These are phyloP conservation scores for Desmodus rotundus DNA, from an alignment of 2,113 vertebrate genomes.

Conservation along the genomic window DNA sequence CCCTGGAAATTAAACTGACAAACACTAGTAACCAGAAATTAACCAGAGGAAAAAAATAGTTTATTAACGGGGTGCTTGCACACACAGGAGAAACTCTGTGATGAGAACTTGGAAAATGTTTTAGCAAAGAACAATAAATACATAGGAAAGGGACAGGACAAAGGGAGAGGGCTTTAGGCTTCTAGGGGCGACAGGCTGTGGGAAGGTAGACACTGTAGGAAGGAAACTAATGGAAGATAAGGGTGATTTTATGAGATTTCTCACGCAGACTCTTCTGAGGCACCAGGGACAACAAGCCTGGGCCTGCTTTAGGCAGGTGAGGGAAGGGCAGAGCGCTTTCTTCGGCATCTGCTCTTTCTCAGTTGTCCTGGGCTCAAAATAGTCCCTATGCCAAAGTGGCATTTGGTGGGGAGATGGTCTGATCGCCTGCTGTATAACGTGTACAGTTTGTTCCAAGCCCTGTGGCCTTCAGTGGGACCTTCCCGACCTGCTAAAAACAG, in stretches of 20 bases:
- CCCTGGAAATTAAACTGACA: neutral
- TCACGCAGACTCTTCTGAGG: neutral
- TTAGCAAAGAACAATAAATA: neutral
- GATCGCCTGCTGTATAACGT: neutral
- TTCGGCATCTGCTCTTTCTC: neutral
- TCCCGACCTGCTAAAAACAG: neutral
- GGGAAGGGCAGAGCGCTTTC: too few relatives aligned
- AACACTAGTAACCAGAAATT: neutral
- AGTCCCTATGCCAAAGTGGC: neutral
- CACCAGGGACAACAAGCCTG: too few relatives aligned
- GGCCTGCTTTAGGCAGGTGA: neutral
- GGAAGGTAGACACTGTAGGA: neutral
- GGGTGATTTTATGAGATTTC: neutral
- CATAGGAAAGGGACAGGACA: neutral
- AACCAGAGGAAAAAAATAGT: neutral
- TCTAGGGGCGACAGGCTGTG: neutral
- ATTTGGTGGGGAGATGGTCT: neutral
- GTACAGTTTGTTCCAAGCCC: neutral
- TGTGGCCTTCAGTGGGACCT: neutral
- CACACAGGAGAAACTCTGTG: accelerated
- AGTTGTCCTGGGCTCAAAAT: neutral
- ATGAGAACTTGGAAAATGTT: neutral
- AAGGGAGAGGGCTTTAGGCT: neutral
- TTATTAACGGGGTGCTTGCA: too few relatives aligned
- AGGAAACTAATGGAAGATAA: accelerated